Conservation (phyloP, 2,113 vertebrate species). For the Chunga burmeisteri region DNA sequence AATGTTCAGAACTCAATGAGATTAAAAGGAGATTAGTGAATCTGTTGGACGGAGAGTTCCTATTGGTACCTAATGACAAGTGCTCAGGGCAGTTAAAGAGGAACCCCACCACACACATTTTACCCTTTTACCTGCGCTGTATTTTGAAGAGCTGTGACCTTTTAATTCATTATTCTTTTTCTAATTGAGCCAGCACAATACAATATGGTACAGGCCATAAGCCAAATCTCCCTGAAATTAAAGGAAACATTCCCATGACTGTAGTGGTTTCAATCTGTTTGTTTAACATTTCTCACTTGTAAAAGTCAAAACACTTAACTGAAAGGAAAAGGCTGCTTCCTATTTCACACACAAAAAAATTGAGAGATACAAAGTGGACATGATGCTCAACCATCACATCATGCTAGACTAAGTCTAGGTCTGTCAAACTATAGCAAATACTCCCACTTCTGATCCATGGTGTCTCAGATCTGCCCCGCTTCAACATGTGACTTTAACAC, state of each 20-base stretch:
- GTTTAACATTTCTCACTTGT: slow-evolving; percentile 25
- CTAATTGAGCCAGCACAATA: not conserved
- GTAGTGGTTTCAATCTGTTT: slow-evolving; percentile 31
- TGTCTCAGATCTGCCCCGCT: not conserved
- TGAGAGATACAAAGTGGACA: not conserved
- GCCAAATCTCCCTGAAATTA: slow-evolving; percentile 25
- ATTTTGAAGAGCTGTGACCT: not conserved
- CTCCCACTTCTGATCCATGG: not conserved
- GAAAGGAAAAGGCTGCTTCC: slow-evolving; percentile 2
- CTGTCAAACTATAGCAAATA: not conserved
- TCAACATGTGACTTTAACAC: not conserved
- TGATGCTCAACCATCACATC: not conserved
- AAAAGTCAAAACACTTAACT: slow-evolving; percentile 29
- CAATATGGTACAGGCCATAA: not conserved
- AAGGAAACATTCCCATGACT: slow-evolving; percentile 27
- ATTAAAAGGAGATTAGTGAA: slow-evolving; percentile 48
- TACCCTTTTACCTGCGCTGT: not conserved
- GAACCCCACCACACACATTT: not conserved
- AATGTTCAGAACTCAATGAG: slow-evolving; percentile 31
- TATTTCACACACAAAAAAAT: not conserved
- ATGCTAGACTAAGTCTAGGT: not conserved
- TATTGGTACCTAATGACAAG: not conserved
- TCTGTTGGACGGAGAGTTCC: not conserved
- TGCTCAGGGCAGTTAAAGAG: not conserved
- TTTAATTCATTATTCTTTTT: slow-evolving; percentile 10